Conservation (phyloP, 1,140 invertebrate genomes). For the Ruditapes philippinarum region DNA sequence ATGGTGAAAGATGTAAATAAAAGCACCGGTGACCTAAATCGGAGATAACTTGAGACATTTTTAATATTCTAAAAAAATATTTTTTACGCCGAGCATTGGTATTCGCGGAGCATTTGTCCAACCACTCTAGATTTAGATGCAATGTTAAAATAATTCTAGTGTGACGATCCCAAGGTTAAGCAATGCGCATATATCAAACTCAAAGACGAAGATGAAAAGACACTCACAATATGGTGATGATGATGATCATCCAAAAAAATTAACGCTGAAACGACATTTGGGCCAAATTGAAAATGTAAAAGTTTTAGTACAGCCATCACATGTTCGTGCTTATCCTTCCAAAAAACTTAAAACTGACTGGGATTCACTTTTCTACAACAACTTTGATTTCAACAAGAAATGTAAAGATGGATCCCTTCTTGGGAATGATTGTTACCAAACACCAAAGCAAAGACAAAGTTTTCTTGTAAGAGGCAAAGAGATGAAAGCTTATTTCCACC, state of each 20-base stretch:
- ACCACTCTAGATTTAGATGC: too few species aligned
- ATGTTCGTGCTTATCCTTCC: neutral
- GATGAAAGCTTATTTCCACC: slow-evolving; percentile 81
- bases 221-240: neutral
- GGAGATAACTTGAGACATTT: too few species aligned
- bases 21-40: too few species aligned
- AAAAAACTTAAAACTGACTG: slow-evolving; percentile 63
- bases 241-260: slow-evolving; percentile 52
- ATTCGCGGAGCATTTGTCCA: too few species aligned
- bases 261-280: slow-evolving; percentile 56
- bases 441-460: slow-evolving; percentile 60
- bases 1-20: too few species aligned
- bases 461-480: slow-evolving; percentile 82
- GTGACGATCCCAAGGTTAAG: too few species aligned
- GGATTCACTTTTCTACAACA: slow-evolving; percentile 58
- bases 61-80: too few species aligned
- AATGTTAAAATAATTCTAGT: too few species aligned
- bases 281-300: slow-evolving; percentile 50
- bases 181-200: too few species aligned
- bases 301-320: slow-evolving; percentile 44
- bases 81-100: too few species aligned
- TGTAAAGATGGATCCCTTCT: neutral
- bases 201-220: neutral
- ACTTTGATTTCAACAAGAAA: slow-evolving; percentile 27
- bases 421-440: neutral